Conservation (phyloP, 2,888 invertebrate species). For the Encarsia formosa region DNA sequence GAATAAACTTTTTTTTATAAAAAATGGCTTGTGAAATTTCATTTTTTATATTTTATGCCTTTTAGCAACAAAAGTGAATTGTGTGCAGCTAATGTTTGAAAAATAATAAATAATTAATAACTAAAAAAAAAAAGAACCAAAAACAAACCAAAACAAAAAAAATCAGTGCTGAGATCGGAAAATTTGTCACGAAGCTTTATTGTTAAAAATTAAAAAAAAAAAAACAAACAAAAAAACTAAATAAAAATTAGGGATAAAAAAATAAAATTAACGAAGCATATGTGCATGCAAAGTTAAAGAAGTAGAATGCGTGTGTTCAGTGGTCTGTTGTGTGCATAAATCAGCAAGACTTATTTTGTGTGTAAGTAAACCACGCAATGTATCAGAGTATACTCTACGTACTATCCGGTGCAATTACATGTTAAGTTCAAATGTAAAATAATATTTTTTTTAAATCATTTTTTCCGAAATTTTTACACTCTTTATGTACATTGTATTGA, state of each 20-base stretch:
- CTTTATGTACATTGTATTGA: no score
- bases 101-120: no score
- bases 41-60: no score
- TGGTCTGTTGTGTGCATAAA: slow-evolving; percentile 39
- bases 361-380: slow-evolving; percentile 32
- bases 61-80: no score
- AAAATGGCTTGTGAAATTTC: no score
- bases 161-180: slow-evolving; percentile 7
- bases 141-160: not conserved
- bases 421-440: slow-evolving; percentile 23
- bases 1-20: no score
- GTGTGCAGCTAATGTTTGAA: no score
- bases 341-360: slow-evolving; percentile 35
- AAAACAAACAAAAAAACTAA: not conserved
- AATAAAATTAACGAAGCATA: slow-evolving; percentile 36
- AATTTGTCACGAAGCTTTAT: slow-evolving; percentile 14
- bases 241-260: slow-evolving; percentile 18
- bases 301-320: slow-evolving; percentile 32
- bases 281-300: slow-evolving; percentile 44
- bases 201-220: slow-evolving; percentile 2
- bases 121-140: no score
- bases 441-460: no score
- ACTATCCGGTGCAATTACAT: slow-evolving; percentile 35
- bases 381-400: slow-evolving; percentile 31
- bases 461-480: no score